phyloP scores from a whole-genome alignment of 1,140 invertebrate genomes.

The Drosophila sproati region DNA sequence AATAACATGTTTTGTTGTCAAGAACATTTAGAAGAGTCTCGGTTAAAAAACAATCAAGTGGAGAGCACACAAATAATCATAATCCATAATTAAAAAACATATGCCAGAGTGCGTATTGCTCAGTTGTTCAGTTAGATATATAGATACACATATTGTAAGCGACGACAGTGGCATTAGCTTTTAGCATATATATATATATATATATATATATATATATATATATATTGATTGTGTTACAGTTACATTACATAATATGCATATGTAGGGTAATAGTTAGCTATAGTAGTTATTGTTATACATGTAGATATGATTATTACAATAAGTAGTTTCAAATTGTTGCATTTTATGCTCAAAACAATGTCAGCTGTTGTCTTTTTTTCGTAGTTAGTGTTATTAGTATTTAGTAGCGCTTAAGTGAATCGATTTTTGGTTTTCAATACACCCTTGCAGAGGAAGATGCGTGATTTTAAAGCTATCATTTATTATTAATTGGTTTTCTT shows the following conservation, averaged over 20 bases:
- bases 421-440: slow-evolving; percentile 4
- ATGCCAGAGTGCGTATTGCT: neutral
- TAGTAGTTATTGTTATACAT: slow-evolving; percentile 10
- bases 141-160: neutral
- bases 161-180: slow-evolving; percentile 36
- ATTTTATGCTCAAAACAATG: slow-evolving; percentile 57
- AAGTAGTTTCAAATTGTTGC: slow-evolving; percentile 37
- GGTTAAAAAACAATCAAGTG: slow-evolving; percentile 32
- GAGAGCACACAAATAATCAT: slow-evolving; percentile 24
- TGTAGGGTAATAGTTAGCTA: slow-evolving; percentile 13
- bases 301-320: slow-evolving; percentile 37
- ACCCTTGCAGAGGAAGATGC: slow-evolving; percentile 7
- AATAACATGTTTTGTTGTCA: slow-evolving; percentile 25
- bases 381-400: slow-evolving; percentile 50
- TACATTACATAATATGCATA: neutral
- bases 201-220: slow-evolving; percentile 29
- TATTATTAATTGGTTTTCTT: too few species aligned
- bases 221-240: neutral
- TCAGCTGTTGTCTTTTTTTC: slow-evolving; percentile 50
- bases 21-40: slow-evolving; percentile 57
- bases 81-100: slow-evolving; percentile 1
- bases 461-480: too few species aligned
- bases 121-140: neutral
- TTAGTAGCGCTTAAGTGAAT: slow-evolving; percentile 2
- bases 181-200: slow-evolving; percentile 22